These are phyloP conservation scores for Anisognathus igniventris DNA, from an alignment of 2,797 vertebrate species.

Conservation along the genomic window DNA sequence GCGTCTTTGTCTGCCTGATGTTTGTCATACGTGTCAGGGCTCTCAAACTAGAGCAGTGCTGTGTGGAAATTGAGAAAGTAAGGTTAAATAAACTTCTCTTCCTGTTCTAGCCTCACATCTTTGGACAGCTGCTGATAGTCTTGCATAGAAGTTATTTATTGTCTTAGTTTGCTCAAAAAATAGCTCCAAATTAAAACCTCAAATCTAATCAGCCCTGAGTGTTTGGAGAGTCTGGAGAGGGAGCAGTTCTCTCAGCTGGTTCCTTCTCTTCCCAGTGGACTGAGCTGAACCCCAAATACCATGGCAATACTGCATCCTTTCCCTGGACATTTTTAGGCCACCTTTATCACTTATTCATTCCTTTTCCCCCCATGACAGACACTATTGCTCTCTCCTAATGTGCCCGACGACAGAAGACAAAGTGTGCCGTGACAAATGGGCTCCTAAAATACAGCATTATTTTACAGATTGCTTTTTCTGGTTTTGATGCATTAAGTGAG, in stretches of 20 bases:
- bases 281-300: constrained; percentile 49
- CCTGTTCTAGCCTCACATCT: background rate
- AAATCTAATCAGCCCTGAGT: constrained; percentile 36
- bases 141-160: constrained; percentile 12
- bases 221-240: constrained; percentile 26
- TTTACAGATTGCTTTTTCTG: constrained; percentile 59
- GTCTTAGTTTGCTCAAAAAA: constrained; percentile 31
- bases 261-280: background rate
- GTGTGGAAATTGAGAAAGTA: background rate
- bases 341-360: constrained; percentile 68
- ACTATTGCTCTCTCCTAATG: constrained; percentile 57
- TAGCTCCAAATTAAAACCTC: constrained; percentile 28
- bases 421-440: constrained; percentile 56
- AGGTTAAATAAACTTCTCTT: constrained; percentile 24
- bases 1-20: background rate
- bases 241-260: background rate
- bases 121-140: constrained; percentile 25
- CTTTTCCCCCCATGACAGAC: background rate
- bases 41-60: background rate
- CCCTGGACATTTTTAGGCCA: constrained; percentile 60
- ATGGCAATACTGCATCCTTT: constrained; percentile 21
- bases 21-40: background rate
- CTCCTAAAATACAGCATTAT: constrained; percentile 54
- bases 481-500: constrained; percentile 49
- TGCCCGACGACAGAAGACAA: constrained; percentile 9